These are phyloP conservation scores for Hyposoter didymator DNA, from an alignment of 2,888 invertebrate species.

Conservation along the genomic window DNA sequence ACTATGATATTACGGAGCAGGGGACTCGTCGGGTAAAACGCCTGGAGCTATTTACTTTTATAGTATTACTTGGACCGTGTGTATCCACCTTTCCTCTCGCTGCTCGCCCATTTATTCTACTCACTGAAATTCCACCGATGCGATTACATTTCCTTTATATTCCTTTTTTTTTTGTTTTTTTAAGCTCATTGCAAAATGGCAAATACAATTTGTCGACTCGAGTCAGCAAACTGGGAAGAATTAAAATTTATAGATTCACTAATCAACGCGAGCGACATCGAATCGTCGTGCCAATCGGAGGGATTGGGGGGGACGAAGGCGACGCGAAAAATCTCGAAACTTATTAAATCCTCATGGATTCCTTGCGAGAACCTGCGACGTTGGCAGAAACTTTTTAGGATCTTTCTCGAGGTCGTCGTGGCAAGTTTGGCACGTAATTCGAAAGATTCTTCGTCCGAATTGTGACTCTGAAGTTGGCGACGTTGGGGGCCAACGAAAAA, in stretches of 20 bases:
- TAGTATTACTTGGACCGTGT: conserved; percentile 41
- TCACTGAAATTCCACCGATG: conserved; percentile 25
- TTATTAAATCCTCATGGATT: not conserved
- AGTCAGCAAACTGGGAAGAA: not conserved
- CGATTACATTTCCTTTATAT: conserved; percentile 1
- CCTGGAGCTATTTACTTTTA: conserved; percentile 56
- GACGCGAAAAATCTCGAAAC: not conserved
- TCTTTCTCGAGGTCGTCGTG: not conserved
- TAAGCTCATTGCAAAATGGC: conserved; percentile 31
- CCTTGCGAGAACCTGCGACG: not conserved
- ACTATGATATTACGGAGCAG: conserved; percentile 51
- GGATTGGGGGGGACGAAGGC: not conserved
- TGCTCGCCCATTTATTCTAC: not conserved
- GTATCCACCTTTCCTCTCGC: not conserved
- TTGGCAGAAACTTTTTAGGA: not conserved
- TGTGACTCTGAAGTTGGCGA: too few species aligned
- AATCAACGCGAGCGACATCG: not conserved
- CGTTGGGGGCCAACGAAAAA: too few species aligned
- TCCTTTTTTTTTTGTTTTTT: conserved; percentile 23
- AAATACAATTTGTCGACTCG: conserved; percentile 27
- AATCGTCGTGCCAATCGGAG: conserved; percentile 1
- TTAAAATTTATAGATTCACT: conserved; percentile 43
- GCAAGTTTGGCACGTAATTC: not conserved
- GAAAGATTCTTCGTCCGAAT: not conserved
- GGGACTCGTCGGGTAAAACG: conserved; percentile 37